Conservation (phyloP, 53 echinoderm and acorn worm genomes). For the Temnopleurus reevesii region DNA sequence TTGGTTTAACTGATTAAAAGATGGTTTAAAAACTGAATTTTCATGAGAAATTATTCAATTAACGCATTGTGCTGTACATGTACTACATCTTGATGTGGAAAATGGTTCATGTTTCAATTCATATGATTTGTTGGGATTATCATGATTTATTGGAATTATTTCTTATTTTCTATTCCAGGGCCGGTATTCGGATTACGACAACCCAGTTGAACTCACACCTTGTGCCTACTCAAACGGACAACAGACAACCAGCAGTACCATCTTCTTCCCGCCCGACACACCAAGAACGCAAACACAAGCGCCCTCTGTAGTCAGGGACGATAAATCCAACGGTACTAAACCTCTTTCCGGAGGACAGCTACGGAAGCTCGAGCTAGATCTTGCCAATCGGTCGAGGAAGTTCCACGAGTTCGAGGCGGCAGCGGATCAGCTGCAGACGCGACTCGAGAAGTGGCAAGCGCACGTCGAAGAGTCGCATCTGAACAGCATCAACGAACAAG, state of each 20-base stretch:
- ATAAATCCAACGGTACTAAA: neutral
- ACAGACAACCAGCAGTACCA: neutral
- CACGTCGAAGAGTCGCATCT: constrained; percentile 43
- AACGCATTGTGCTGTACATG: too few relatives aligned
- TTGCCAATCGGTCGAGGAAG: constrained; percentile 45
- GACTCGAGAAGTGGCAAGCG: constrained; percentile 55
- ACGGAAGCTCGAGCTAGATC: constrained; percentile 45
- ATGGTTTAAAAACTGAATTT: too few relatives aligned
- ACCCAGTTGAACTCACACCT: constrained; percentile 21
- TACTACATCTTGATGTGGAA: too few relatives aligned
- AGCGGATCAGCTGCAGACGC: constrained; percentile 33
- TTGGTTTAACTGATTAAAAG: too few relatives aligned
- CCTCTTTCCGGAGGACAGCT: constrained; percentile 29
- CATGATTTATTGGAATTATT: too few relatives aligned
- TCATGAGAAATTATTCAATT: too few relatives aligned
- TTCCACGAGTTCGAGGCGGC: constrained; percentile 52
- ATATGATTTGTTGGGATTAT: too few relatives aligned
- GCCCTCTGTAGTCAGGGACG: neutral
- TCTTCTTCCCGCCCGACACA: constrained; percentile 36
- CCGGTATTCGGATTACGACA: constrained; percentile 40
- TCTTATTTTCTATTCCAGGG: neutral
- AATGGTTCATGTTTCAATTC: too few relatives aligned
- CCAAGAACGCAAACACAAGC: neutral
- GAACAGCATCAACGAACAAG: constrained; percentile 5
- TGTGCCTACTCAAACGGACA: neutral